phyloP scores from a whole-genome alignment of 1,140 invertebrate species.

The Drosophila oshimai region DNA sequence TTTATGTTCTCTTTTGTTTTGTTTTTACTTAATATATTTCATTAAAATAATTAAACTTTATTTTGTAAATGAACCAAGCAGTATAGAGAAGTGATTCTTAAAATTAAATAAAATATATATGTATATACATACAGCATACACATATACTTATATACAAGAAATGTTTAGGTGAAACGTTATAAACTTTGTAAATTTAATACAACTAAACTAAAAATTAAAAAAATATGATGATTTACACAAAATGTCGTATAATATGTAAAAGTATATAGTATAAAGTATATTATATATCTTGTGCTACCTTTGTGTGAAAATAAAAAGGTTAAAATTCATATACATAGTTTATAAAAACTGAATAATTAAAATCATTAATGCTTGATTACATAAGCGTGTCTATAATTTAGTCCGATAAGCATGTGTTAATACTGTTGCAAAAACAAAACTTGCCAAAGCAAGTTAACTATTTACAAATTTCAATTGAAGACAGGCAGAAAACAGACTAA shows the following conservation, averaged over 20 bases:
- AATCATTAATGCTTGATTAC: neutral
- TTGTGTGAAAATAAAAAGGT: slow-evolving; percentile 16
- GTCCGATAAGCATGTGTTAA: neutral
- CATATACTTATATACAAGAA: slow-evolving; percentile 33
- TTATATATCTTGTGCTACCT: slow-evolving; percentile 30
- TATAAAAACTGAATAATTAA: slow-evolving; percentile 5
- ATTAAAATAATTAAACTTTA: slow-evolving; percentile 26
- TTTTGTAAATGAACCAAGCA: slow-evolving; percentile 62
- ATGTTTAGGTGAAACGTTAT: slow-evolving; percentile 74
- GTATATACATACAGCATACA: slow-evolving; percentile 29
- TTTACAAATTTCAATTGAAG: neutral
- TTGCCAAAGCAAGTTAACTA: neutral
- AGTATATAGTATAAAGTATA: slow-evolving; percentile 24
- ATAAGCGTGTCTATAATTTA: slow-evolving; percentile 3
- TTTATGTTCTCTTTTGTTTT: slow-evolving; percentile 65
- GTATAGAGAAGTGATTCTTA: slow-evolving; percentile 40
- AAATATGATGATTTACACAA: slow-evolving; percentile 1
- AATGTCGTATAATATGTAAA: neutral
- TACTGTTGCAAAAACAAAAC: neutral
- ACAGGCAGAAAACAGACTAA: neutral
- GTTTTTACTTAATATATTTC: slow-evolving; percentile 44
- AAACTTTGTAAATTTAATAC: slow-evolving; percentile 65
- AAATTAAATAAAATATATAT: slow-evolving; percentile 19
- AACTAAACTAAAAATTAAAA: slow-evolving; percentile 19
- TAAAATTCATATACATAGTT: slow-evolving; percentile 47